Base-by-base conservation (phyloP, 2,113 vertebrate genomes). In the Callopanchax toddi region DNA sequence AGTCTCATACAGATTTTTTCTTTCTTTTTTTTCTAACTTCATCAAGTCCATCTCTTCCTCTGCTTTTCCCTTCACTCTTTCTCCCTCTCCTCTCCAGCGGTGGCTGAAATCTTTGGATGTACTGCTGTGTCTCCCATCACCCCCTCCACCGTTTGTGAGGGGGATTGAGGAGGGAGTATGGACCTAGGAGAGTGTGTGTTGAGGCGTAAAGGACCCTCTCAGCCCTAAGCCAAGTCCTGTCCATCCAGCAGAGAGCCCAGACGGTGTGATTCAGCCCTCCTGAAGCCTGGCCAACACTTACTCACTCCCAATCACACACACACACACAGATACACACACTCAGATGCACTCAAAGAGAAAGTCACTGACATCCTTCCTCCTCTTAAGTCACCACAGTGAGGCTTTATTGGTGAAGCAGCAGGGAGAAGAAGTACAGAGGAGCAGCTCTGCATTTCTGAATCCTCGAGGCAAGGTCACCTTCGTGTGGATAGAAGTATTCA, bases 231-330 rank as follows among this genome's bases (percentile, higher is more conserved):
- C 89, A 87, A 88, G 86, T 80, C 70, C 79, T 86, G 87, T 86
- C 86, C 85, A 56, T 88, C 82, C 76, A 74, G 77, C 74, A 55
- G 79, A 87, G 83, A 85, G 81, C 76, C 77, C 82, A 90, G 88
- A 90, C 88, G 84, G 84, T 90, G 83, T 90, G 91, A 93, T 90
- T 91, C 89, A 93, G 86, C 79, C 77, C 74, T 87, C 76, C 81
- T 89, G 88, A 90, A 86, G 84, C 84, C 82, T 60, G 64, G 90
- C 89, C 87, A 91, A 79, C 74, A 85, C 74, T 81, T 76, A 62
- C 78, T 79, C 77, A 72, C 42, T 29, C 16, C 16, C 56, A 32
- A 6, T 22, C 70, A 76, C 52, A 70, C 71, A 34, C 54, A 53
- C 67, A 79, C n/a, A 70, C 76, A 59, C 45, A 61, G 20, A 22